These are phyloP conservation scores for Apodemia mormo DNA, from an alignment of 2,888 invertebrate genomes.

Conservation along the genomic window DNA sequence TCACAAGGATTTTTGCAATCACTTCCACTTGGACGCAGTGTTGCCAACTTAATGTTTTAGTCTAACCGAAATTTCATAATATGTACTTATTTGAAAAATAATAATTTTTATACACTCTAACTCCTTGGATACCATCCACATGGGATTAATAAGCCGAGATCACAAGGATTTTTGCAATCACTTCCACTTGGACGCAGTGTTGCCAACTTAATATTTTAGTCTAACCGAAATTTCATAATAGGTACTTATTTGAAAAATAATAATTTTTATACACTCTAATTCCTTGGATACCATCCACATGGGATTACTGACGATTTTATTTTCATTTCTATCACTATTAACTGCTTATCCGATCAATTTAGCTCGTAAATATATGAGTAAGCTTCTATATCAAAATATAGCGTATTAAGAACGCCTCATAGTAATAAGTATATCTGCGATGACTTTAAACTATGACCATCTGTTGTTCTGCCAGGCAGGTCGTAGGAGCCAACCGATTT, in stretches of 20 bases:
- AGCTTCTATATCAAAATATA: too few relatives aligned
- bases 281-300: neutral
- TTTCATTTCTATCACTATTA: too few relatives aligned
- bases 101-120: neutral
- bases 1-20: slow-evolving; percentile 50
- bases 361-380: too few relatives aligned
- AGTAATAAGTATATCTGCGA: too few relatives aligned
- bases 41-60: neutral
- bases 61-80: neutral
- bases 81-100: neutral
- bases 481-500: too few relatives aligned
- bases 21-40: slow-evolving; percentile 32
- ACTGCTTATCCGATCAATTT: too few relatives aligned
- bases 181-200: slow-evolving; percentile 31
- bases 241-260: neutral
- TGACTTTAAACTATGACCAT: too few relatives aligned
- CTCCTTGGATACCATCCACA: neutral
- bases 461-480: too few relatives aligned
- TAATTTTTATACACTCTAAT: neutral
- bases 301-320: neutral
- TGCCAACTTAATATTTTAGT: neutral
- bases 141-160: slow-evolving; percentile 55
- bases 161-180: slow-evolving; percentile 49
- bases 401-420: too few relatives aligned
- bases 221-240: neutral